These are phyloP conservation scores for Okapia johnstoni DNA, from an alignment of 2,113 vertebrate genomes.

Conservation along the genomic window DNA sequence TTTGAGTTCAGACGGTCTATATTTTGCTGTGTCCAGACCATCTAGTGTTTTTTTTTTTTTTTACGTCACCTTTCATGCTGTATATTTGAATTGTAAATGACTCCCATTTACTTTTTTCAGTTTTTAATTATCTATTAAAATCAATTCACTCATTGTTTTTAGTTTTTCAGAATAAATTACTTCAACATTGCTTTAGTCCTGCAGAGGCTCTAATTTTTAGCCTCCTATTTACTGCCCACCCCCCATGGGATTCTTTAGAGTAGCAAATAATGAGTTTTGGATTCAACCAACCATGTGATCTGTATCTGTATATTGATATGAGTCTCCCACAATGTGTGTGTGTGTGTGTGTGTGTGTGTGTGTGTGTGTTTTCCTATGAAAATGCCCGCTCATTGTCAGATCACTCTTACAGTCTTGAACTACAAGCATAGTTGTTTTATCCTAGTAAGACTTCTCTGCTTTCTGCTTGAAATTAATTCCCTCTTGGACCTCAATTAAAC, in stretches of 20 bases:
- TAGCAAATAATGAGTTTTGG: neutral
- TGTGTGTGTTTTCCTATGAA: neutral
- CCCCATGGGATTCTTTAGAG: neutral
- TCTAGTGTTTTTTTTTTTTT: neutral
- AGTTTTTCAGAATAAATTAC: neutral
- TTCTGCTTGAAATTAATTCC: neutral
- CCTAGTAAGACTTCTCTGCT: neutral
- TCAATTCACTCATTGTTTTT: neutral
- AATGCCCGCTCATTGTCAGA: neutral
- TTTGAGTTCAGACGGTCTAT: neutral
- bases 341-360: too few relatives aligned
- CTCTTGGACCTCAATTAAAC: neutral
- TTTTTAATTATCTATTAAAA: neutral
- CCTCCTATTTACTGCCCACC: neutral
- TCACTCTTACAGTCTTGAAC: neutral
- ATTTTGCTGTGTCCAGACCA: neutral
- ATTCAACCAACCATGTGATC: neutral
- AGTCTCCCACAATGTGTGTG: neutral
- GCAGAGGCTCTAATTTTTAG: neutral
- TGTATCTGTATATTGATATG: neutral
- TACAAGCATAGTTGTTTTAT: neutral
- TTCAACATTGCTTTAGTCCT: neutral
- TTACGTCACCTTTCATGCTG: neutral
- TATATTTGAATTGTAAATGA: neutral
- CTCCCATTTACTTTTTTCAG: neutral